Evolutionary conservation across 2,113 vertebrate genomes (phyloP).

Genomic region (Capricornis sumatraensis): DNA sequence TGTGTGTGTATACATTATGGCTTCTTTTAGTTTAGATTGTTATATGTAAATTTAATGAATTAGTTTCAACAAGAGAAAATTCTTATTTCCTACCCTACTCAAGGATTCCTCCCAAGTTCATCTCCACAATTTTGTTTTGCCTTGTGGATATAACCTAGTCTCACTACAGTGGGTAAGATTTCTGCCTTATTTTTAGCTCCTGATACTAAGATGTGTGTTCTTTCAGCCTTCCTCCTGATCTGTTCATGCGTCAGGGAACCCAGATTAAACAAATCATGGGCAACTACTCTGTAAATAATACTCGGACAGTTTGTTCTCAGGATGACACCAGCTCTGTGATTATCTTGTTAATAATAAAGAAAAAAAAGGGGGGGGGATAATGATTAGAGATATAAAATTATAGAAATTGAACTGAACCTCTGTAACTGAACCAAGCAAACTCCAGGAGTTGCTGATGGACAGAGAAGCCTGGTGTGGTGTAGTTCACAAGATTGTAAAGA

Average conservation of each 20-base stretch:
- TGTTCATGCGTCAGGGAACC: rapidly evolving
- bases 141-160: too few species aligned
- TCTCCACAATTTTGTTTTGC: neutral
- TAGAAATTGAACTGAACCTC: neutral
- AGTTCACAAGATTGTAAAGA: neutral
- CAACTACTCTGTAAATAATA: neutral
- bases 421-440: neutral
- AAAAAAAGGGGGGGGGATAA: rapidly evolving
- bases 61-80: neutral
- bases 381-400: neutral
- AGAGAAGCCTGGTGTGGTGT: neutral
- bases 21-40: too few species aligned
- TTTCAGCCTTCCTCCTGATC: neutral
- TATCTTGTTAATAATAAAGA: neutral
- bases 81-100: neutral
- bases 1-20: neutral
- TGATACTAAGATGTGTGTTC: neutral
- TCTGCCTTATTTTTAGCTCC: neutral
- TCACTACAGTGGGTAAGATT: neutral
- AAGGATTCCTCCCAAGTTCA: neutral
- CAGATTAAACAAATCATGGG: neutral
- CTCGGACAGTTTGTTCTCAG: neutral
- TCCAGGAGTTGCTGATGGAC: neutral
- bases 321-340: neutral
- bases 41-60: neutral